Conservation (phyloP, 2,888 invertebrate genomes). For the Glyphotaelius pellucidus region DNA sequence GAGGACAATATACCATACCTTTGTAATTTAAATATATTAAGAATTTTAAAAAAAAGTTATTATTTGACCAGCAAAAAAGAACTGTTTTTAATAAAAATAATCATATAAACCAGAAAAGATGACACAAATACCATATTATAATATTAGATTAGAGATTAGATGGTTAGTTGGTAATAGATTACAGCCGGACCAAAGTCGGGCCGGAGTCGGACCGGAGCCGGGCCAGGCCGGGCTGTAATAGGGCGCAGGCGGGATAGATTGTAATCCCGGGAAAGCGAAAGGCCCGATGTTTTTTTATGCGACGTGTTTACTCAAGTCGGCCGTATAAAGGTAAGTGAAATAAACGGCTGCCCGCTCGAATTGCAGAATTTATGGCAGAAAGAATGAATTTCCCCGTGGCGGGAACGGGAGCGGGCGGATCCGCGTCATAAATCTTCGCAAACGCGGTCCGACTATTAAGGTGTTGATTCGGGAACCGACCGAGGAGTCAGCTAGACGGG, state of each 20-base stretch:
- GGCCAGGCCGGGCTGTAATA: neutral
- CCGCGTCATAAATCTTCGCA: slow-evolving; percentile 62
- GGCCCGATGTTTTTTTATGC: slow-evolving; percentile 55
- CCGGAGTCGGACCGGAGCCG: too few species aligned
- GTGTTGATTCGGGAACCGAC: slow-evolving; percentile 63
- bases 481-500: neutral
- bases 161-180: too few species aligned
- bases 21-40: too few species aligned
- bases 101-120: too few species aligned
- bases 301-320: slow-evolving; percentile 61
- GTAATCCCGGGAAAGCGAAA: slow-evolving; percentile 41
- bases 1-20: too few species aligned
- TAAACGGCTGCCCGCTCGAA: slow-evolving; percentile 64
- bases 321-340: slow-evolving; percentile 66
- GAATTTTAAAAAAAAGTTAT: too few species aligned
- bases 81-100: too few species aligned
- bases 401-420: slow-evolving; percentile 39
- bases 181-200: too few species aligned
- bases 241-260: neutral
- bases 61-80: too few species aligned
- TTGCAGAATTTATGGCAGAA: slow-evolving; percentile 65
- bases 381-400: slow-evolving; percentile 65
- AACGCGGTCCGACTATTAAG: slow-evolving; percentile 65
- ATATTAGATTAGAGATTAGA: too few species aligned
- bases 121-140: too few species aligned